These are phyloP conservation scores for Thalassarche chlororhynchos DNA, from an alignment of 2,113 vertebrate species.

Conservation along the genomic window DNA sequence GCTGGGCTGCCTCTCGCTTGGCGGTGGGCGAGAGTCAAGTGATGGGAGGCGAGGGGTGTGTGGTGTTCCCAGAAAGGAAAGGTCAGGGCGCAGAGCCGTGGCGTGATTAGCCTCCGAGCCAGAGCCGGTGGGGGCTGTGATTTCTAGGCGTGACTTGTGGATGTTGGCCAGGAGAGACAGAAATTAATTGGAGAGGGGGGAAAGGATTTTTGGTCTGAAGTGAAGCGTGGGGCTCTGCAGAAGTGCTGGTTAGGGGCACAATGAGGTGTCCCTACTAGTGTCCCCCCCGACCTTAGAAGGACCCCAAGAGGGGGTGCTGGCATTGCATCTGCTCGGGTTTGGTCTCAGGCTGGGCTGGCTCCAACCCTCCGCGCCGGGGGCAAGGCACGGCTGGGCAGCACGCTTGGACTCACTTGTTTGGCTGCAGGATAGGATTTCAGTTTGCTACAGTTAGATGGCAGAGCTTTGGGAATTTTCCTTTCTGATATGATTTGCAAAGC, in stretches of 20 bases:
- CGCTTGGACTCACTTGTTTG: neutral
- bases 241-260: neutral
- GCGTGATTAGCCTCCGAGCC: neutral
- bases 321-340: neutral
- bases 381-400: neutral
- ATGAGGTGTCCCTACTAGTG: neutral
- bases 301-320: neutral
- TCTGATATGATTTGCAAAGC: neutral
- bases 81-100: neutral
- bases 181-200: neutral
- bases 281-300: neutral
- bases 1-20: neutral
- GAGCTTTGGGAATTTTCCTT: neutral
- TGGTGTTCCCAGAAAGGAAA: neutral
- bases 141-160: neutral
- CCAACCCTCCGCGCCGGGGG: accelerated
- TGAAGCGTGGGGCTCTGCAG: neutral
- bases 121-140: neutral
- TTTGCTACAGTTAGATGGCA: neutral
- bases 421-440: neutral
- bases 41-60: neutral
- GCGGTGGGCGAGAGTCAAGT: neutral
- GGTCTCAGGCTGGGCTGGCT: neutral
- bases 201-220: neutral
- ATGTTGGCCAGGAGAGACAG: neutral